A percentile compares a stretch with the other conserved stretches of the same genome.
phyloP scores from a whole-genome alignment of 2,888 invertebrate genomes.

The Epinotia brunnichana region DNA sequence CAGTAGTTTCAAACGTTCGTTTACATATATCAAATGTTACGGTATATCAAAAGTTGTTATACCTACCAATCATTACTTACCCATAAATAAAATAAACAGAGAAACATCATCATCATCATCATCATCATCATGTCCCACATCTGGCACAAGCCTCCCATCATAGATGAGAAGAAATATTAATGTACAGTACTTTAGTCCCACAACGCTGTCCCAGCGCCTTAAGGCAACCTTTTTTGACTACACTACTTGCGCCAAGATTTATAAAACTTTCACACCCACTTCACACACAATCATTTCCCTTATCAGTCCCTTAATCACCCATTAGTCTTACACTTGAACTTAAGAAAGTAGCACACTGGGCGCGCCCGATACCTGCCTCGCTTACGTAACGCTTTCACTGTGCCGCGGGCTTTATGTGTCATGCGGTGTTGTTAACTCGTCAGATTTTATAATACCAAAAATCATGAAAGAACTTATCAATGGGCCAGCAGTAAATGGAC shows the following conservation, averaged over 20 bases:
- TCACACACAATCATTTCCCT: not conserved
- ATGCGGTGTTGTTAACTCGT: not conserved
- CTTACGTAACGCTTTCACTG: conserved; percentile 29
- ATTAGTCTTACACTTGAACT: conserved; percentile 8
- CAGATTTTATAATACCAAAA: conserved; percentile 6
- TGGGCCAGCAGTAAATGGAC: too few relatives aligned
- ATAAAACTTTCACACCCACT: not conserved
- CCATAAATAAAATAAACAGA: too few relatives aligned
- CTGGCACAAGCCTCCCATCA: too few relatives aligned
- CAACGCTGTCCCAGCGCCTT: too few relatives aligned
- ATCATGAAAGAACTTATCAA: not conserved
- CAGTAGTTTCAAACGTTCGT: too few relatives aligned
- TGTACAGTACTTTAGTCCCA: too few relatives aligned
- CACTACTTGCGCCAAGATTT: not conserved
- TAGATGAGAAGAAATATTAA: too few relatives aligned
- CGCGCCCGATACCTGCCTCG: conserved; percentile 2
- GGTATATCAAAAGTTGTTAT: too few relatives aligned
- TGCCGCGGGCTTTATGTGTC: conserved; percentile 27
- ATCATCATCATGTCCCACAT: too few relatives aligned
- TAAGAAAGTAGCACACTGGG: conserved; percentile 34
- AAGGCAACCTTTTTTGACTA: not conserved
- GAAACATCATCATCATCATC: too few relatives aligned
- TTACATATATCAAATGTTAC: too few relatives aligned
- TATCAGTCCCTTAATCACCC: not conserved
- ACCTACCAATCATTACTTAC: too few relatives aligned